These are phyloP conservation scores for Trachymyrmex septentrionalis DNA, from an alignment of 1,140 invertebrate species.

Conservation along the genomic window DNA sequence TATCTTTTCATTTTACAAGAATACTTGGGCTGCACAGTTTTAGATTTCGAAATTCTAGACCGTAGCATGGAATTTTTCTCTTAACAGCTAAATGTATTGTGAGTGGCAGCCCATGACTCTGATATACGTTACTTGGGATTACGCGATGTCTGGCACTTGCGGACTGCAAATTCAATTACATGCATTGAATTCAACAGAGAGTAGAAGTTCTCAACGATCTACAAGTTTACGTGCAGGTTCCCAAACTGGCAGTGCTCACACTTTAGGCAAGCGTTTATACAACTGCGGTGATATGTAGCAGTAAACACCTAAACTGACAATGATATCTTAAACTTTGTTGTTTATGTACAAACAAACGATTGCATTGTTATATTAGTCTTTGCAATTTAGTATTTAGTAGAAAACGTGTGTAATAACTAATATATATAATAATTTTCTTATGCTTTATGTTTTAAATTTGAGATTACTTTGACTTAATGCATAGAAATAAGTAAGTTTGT, in stretches of 20 bases:
- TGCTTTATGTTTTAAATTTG: neutral
- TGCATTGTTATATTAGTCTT: conserved; percentile 4
- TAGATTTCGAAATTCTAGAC: neutral
- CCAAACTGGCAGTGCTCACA: conserved; percentile 51
- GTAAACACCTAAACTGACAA: conserved; percentile 52
- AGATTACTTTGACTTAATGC: neutral
- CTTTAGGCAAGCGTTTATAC: conserved; percentile 44
- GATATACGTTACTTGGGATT: conserved; percentile 58
- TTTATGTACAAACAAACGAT: neutral
- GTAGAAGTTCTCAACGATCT: conserved; percentile 48
- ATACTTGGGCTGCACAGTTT: neutral
- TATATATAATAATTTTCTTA: neutral
- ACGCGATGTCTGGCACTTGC: conserved; percentile 60
- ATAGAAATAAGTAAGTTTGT: neutral
- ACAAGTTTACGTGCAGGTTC: conserved; percentile 48
- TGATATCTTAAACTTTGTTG: conserved; percentile 36
- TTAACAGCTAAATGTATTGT: conserved; percentile 13
- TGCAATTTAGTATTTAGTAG: neutral
- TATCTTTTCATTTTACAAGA: neutral
- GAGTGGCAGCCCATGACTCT: conserved; percentile 15
- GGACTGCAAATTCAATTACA: conserved; percentile 70
- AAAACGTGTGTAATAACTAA: too few relatives aligned
- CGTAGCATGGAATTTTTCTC: neutral
- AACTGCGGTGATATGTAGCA: conserved; percentile 34
- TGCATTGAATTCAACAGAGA: conserved; percentile 60